A percentile compares a stretch with the other conserved stretches of the same genome.
phyloP scores from a whole-genome alignment of 2,888 invertebrate species.

The Lasius platythorax region DNA sequence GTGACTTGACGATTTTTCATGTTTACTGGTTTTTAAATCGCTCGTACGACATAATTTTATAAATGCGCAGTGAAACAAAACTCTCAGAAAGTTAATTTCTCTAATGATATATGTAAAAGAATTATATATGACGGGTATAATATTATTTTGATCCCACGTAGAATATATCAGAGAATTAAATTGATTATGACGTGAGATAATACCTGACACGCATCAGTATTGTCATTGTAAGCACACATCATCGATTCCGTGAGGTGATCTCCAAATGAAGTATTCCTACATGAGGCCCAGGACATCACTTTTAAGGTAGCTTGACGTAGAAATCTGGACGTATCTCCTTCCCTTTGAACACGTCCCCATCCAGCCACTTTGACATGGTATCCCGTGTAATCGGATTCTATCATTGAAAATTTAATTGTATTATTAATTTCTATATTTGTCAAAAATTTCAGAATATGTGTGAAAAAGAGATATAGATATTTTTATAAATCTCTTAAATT shows the following conservation, averaged over 20 bases:
- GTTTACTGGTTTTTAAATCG: constrained; percentile 23
- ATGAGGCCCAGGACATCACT: constrained; percentile 86
- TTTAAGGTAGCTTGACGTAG: constrained; percentile 86
- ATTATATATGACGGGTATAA: not conserved
- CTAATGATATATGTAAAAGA: not conserved
- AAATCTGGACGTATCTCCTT: constrained; percentile 85
- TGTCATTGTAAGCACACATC: constrained; percentile 89
- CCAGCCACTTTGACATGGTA: constrained; percentile 87
- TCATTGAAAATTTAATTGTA: constrained; percentile 23
- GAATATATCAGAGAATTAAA: not conserved
- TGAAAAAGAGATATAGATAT: constrained; percentile 44
- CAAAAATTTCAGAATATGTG: not conserved
- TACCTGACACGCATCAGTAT: constrained; percentile 90
- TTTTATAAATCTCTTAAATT: not conserved
- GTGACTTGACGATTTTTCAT: not conserved
- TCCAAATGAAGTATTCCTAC: constrained; percentile 81
- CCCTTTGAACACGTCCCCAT: constrained; percentile 86
- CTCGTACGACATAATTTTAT: not conserved
- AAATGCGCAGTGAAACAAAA: not conserved
- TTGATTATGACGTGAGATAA: not conserved
- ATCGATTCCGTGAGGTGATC: constrained; percentile 87
- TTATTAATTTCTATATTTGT: not conserved
- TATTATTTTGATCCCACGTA: not conserved
- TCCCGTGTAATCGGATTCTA: constrained; percentile 86
- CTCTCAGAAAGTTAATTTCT: not conserved